phyloP scores from a whole-genome alignment of 2,888 invertebrate species.

The Lochmaea capreae region DNA sequence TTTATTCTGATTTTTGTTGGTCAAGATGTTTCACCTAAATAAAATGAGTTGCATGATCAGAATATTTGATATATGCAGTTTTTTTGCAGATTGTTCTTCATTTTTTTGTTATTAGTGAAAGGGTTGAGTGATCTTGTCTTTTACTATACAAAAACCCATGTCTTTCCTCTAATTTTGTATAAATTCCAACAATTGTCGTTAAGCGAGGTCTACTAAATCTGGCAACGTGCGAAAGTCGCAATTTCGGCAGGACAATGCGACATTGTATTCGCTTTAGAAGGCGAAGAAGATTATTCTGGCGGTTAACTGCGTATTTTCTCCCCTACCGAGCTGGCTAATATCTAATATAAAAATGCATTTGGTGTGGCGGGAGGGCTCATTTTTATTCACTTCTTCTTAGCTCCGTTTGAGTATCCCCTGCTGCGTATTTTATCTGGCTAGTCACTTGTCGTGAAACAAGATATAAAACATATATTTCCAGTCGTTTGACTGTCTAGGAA shows the following conservation, averaged over 20 bases:
- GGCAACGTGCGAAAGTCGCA: slow-evolving; percentile 17
- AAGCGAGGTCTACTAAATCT: neutral
- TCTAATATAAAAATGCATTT: slow-evolving; percentile 47
- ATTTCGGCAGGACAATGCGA: slow-evolving; percentile 37
- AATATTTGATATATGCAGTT: too few relatives aligned
- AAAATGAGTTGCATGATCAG: too few relatives aligned
- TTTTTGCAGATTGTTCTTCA: too few relatives aligned
- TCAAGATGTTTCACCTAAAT: too few relatives aligned
- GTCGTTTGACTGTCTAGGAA: slow-evolving; percentile 19
- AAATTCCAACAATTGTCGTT: neutral
- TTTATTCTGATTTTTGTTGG: too few relatives aligned
- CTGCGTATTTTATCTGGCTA: slow-evolving; percentile 41
- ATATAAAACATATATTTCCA: slow-evolving; percentile 28
- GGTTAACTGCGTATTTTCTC: slow-evolving; percentile 43
- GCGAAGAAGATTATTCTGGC: slow-evolving; percentile 35
- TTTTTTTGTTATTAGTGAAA: too few relatives aligned
- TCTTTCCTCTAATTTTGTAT: too few relatives aligned
- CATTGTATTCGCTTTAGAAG: slow-evolving; percentile 37
- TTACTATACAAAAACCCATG: too few relatives aligned
- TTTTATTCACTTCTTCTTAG: slow-evolving; percentile 39
- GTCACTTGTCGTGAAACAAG: slow-evolving; percentile 35
- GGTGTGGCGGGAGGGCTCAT: slow-evolving; percentile 40
- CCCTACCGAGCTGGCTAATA: slow-evolving; percentile 44
- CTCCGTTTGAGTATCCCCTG: slow-evolving; percentile 3
- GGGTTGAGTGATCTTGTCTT: too few relatives aligned